Evolutionary conservation across 2,888 invertebrate genomes (phyloP).

Genomic region (Apamea crenata): DNA sequence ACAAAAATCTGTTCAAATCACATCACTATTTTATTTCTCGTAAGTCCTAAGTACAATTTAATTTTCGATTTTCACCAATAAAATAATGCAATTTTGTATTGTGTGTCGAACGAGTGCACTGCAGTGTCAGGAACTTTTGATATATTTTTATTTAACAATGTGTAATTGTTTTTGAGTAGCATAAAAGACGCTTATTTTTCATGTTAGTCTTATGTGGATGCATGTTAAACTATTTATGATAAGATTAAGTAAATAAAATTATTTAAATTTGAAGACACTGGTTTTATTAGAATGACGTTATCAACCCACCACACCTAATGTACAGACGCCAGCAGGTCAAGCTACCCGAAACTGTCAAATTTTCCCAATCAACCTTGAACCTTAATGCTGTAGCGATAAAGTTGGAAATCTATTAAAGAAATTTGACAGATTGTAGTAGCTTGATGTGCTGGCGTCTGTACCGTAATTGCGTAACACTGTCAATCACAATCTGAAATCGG

Average conservation of each 20-base stretch:
- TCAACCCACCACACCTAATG: too few relatives aligned
- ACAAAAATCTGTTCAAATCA: not conserved
- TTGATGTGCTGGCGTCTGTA: too few relatives aligned
- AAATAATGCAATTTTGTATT: slow-evolving; percentile 18
- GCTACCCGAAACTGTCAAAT: too few relatives aligned
- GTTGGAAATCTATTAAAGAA: too few relatives aligned
- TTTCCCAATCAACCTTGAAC: too few relatives aligned
- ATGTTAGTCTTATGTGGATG: slow-evolving; percentile 84
- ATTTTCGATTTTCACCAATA: slow-evolving; percentile 16
- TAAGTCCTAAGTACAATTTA: slow-evolving; percentile 15
- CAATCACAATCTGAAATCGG: too few relatives aligned
- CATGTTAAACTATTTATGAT: slow-evolving; percentile 86
- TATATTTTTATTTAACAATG: slow-evolving; percentile 46
- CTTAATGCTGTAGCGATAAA: too few relatives aligned
- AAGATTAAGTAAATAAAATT: slow-evolving; percentile 86
- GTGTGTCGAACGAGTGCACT: slow-evolving; percentile 47
- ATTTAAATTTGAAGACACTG: slow-evolving; percentile 77
- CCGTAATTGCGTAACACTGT: too few relatives aligned
- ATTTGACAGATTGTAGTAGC: too few relatives aligned
- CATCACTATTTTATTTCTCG: not conserved
- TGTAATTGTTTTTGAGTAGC: slow-evolving; percentile 74
- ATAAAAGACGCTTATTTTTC: slow-evolving; percentile 84
- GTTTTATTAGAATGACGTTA: slow-evolving; percentile 46
- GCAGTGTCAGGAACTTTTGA: slow-evolving; percentile 50
- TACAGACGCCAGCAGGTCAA: too few relatives aligned